phyloP scores from a whole-genome alignment of 2,113 vertebrate genomes.

The Micronisus gabar region DNA sequence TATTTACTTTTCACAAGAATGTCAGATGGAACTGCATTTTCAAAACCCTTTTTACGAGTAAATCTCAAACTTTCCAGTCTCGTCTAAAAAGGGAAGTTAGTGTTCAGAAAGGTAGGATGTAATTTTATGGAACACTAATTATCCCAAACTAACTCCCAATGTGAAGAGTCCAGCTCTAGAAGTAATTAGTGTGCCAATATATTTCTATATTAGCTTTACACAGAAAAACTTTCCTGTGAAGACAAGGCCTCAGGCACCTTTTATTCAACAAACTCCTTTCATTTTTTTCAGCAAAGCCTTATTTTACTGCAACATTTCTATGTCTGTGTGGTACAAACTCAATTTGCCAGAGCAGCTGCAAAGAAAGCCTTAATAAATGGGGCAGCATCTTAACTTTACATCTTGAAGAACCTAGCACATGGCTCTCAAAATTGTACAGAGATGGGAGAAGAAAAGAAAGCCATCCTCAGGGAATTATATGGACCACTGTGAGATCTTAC shows the following conservation, averaged over 20 bases:
- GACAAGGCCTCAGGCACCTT: neutral
- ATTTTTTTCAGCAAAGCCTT: neutral
- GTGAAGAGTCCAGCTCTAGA: neutral
- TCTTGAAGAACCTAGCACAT: neutral
- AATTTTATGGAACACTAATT: neutral
- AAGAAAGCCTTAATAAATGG: neutral
- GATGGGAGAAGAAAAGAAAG: neutral
- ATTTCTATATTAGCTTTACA: neutral
- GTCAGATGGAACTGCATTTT: slow-evolving; percentile 1
- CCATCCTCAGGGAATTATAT: neutral
- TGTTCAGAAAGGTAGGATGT: neutral
- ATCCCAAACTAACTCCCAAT: neutral
- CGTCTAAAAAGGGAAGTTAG: neutral
- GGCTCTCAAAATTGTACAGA: neutral
- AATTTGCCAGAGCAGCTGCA: neutral
- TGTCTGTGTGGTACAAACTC: neutral
- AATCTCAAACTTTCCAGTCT: neutral
- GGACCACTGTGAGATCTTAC: rapidly evolving
- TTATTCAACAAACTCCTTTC: neutral
- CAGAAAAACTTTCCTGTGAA: neutral
- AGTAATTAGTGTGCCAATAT: neutral
- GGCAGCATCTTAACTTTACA: neutral
- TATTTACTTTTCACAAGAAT: slow-evolving; percentile 18
- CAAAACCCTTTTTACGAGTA: neutral
- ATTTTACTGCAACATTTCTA: neutral